These are phyloP conservation scores for Anticlea derivata DNA, from an alignment of 2,888 invertebrate species.

Conservation along the genomic window DNA sequence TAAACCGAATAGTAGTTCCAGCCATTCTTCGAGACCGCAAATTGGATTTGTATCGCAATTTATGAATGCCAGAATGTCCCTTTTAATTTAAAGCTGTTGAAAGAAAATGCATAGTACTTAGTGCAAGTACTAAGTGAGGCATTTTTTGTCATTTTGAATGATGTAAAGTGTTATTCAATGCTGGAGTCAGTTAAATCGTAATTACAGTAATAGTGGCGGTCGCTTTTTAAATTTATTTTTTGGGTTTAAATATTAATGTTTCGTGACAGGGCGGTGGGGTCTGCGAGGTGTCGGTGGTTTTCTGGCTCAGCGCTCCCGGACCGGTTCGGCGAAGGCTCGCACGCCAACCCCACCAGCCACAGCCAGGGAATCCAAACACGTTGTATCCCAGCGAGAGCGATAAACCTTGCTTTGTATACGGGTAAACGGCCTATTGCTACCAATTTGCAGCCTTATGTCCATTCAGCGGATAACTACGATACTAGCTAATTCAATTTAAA, in stretches of 20 bases:
- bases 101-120: constrained; percentile 30
- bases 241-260: constrained; percentile 78
- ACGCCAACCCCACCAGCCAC: constrained; percentile 47
- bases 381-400: constrained; percentile 70
- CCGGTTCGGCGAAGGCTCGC: constrained; percentile 73
- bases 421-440: constrained; percentile 71
- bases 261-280: constrained; percentile 71
- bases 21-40: constrained; percentile 59
- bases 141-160: constrained; percentile 51
- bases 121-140: constrained; percentile 34
- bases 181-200: constrained; percentile 54
- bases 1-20: constrained; percentile 58
- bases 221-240: constrained; percentile 65
- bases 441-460: constrained; percentile 60
- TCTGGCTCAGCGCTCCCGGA: constrained; percentile 78
- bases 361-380: constrained; percentile 69
- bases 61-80: constrained; percentile 43
- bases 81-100: constrained; percentile 47
- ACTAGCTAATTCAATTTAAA: not conserved
- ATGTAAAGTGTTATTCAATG: constrained; percentile 45
- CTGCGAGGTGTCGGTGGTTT: constrained; percentile 79
- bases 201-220: constrained; percentile 70
- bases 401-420: constrained; percentile 71
- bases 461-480: not conserved
- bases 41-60: constrained; percentile 45